These are phyloP conservation scores for Tragelaphus buxtoni DNA, from an alignment of 2,113 vertebrate genomes.

Conservation along the genomic window DNA sequence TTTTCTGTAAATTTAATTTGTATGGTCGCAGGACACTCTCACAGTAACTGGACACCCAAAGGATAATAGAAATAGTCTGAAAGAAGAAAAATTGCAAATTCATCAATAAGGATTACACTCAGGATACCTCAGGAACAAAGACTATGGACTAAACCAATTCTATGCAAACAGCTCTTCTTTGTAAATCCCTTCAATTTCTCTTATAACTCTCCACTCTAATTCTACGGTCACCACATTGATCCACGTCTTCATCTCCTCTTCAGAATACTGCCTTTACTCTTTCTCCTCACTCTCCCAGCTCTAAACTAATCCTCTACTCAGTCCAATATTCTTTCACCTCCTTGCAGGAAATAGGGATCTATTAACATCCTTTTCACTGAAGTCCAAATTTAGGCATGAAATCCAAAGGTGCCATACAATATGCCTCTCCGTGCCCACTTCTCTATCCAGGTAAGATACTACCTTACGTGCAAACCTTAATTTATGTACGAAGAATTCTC, in stretches of 20 bases:
- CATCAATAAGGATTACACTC: neutral
- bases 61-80: slow-evolving; percentile 89
- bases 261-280: neutral
- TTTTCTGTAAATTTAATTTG: slow-evolving; percentile 96
- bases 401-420: neutral
- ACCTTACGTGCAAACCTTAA: neutral
- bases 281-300: neutral
- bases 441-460: neutral
- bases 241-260: neutral
- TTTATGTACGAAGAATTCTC: neutral
- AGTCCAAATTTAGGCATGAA: neutral
- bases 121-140: neutral
- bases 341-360: neutral
- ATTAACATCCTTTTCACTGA: neutral
- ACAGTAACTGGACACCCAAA: slow-evolving; percentile 93
- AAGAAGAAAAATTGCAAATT: slow-evolving; percentile 18
- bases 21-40: slow-evolving; percentile 91
- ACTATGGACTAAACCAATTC: neutral
- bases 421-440: neutral
- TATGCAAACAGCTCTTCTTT: neutral
- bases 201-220: neutral
- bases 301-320: neutral
- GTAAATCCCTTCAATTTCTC: neutral
- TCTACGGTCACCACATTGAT: neutral
- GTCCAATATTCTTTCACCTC: neutral